Evolutionary conservation across 1,140 invertebrate species (phyloP).

Genomic region (Acyrthosiphon pisum): DNA sequence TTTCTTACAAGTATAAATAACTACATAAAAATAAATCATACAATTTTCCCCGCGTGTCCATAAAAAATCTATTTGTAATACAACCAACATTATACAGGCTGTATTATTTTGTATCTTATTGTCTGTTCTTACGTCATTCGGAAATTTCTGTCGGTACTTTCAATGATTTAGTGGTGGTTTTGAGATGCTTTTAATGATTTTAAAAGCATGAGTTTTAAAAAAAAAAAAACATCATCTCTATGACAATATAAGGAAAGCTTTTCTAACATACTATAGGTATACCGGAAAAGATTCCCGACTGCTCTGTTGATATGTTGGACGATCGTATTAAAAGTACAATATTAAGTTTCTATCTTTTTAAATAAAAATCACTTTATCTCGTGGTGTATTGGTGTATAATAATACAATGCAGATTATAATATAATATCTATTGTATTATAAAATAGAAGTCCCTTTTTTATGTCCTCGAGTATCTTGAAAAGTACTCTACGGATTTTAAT

Average conservation of each 20-base stretch:
- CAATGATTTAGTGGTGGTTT: not conserved
- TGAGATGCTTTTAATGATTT: not conserved
- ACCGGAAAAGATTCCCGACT: not conserved
- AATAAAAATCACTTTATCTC: not conserved
- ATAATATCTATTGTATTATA: no score
- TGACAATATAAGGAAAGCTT: not conserved
- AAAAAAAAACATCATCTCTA: not conserved
- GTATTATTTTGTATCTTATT: not conserved
- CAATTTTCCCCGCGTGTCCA: not conserved
- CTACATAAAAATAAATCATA: not conserved
- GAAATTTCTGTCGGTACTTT: not conserved
- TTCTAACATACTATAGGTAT: not conserved
- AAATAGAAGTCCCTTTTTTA: no score
- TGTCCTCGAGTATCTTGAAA: no score
- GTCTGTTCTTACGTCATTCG: not conserved
- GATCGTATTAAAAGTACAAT: not conserved
- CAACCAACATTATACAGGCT: not conserved
- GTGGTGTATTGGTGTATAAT: not conserved
- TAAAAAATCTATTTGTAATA: not conserved
- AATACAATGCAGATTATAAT: no score
- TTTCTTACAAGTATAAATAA: not conserved
- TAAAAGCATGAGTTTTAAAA: not conserved
- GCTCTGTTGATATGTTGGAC: not conserved
- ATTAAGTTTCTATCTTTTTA: not conserved
- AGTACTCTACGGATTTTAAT: no score